Percentiles rank a stretch among this genome's conserved stretches.
Conservation (phyloP, 2,797 vertebrate species). For the Paguma larvata region DNA sequence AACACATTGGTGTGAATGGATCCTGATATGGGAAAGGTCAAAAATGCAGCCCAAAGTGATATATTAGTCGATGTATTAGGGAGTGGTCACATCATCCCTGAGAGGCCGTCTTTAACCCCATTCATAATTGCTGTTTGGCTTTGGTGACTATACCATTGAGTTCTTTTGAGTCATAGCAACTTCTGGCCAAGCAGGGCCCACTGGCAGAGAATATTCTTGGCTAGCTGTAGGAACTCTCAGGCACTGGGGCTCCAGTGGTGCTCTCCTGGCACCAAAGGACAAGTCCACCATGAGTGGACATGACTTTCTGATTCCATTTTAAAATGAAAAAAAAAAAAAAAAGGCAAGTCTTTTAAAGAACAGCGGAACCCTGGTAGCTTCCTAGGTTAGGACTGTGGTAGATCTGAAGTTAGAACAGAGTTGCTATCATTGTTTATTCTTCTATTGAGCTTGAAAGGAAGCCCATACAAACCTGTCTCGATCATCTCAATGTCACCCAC, state of each 20-base stretch:
- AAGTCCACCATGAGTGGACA: neutral
- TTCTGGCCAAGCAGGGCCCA: neutral
- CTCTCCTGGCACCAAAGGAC: neutral
- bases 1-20: neutral
- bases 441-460: constrained; percentile 29
- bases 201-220: neutral
- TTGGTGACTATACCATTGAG: neutral
- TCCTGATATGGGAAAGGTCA: neutral
- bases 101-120: neutral
- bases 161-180: neutral
- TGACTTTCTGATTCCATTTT: constrained; percentile 9
- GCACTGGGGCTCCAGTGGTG: neutral
- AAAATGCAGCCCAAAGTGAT: neutral
- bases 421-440: constrained; percentile 47
- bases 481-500: neutral
- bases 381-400: neutral
- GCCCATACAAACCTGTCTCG: neutral
- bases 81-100: neutral
- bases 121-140: neutral
- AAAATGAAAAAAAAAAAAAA: neutral
- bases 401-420: neutral
- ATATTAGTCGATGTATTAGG: neutral
- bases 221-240: neutral
- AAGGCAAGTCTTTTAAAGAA: constrained; percentile 15
- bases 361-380: neutral